phyloP scores from a whole-genome alignment of 1,140 invertebrate species.

The Calephelis nemesis region DNA sequence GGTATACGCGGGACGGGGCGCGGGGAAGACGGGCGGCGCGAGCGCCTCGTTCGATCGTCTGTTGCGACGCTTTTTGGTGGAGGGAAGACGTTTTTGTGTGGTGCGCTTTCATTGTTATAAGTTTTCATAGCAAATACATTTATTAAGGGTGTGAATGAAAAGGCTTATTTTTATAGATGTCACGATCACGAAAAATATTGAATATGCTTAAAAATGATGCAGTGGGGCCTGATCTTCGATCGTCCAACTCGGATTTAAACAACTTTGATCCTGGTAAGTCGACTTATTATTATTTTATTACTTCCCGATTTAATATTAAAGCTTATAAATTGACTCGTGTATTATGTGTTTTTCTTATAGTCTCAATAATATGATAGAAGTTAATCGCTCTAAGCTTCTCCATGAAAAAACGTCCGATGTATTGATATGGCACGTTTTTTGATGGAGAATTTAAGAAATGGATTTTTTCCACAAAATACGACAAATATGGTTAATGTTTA shows the following conservation, averaged over 20 bases:
- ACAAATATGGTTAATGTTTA: background rate
- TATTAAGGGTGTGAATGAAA: background rate
- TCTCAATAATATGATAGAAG: background rate
- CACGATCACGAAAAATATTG: background rate
- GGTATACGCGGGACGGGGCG: background rate
- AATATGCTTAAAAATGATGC: background rate
- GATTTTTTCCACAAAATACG: slow-evolving; percentile 16
- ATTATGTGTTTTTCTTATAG: background rate
- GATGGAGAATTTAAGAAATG: slow-evolving; percentile 17
- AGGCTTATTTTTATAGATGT: background rate
- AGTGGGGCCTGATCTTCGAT: background rate
- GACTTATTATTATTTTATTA: background rate
- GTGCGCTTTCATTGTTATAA: background rate
- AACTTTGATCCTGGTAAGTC: background rate
- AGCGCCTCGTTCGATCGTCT: background rate
- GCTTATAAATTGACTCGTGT: background rate
- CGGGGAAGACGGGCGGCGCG: background rate
- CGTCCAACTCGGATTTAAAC: background rate
- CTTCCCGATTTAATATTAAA: background rate
- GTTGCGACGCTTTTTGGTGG: background rate
- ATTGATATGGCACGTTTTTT: slow-evolving; percentile 20
- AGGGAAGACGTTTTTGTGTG: background rate
- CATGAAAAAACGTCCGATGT: background rate
- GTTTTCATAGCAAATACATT: background rate
- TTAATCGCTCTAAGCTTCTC: background rate